Evolutionary conservation across 64 coral and sea anemone species (phyloP), one percentile per base, ranked within the genome.

Genomic region (Stichodactyla helianthus): DNA sequence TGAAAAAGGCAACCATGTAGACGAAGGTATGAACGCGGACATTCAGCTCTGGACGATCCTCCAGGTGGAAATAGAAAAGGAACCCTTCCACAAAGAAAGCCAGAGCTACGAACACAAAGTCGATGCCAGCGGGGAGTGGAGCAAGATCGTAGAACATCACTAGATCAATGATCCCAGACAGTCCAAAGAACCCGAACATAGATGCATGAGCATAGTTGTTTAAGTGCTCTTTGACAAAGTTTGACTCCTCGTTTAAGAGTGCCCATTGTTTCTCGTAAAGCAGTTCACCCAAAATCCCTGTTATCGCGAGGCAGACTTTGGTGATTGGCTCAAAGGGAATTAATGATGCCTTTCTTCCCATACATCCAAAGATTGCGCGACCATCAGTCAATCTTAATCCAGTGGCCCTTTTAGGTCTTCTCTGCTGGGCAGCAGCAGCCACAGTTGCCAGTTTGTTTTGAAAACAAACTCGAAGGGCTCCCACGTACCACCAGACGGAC

Each of bases 141-240:
- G 88, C 27, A 4, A 92, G 7, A 14, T 19, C 60, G 50, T 87
- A 98, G 18, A 51, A 77, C 10, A 90, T 86, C 10, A 87, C 58
- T 2, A 93, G 55, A 79, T 98, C 95, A 1, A 98, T 52, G 0
- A 92, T 20, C 13, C 95, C 95, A 60, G 89, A 86, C 7, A 98
- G 77, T 6, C 86, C 95, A 86, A 98, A 98, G 65, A 93, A 89
- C 22, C 85, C 84, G 70, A 89, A 98, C 95, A 98, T 98, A 65
- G 85, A 85, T 2, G 89, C 54, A 58, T 98, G 95, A 0, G 89
- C 89, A 58, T 93, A 93, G 13, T 93, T 93, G 52, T 93, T 90
- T 52, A 93, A 17, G 22, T 93, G 76, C 27, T 18, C 5, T 19
- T 64, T 26, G 0, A 88, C 31, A 19, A 93, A 93, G 18, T 88